Evolutionary conservation across 2,797 vertebrate species (phyloP).

Genomic region (Eremophila alpestris): DNA sequence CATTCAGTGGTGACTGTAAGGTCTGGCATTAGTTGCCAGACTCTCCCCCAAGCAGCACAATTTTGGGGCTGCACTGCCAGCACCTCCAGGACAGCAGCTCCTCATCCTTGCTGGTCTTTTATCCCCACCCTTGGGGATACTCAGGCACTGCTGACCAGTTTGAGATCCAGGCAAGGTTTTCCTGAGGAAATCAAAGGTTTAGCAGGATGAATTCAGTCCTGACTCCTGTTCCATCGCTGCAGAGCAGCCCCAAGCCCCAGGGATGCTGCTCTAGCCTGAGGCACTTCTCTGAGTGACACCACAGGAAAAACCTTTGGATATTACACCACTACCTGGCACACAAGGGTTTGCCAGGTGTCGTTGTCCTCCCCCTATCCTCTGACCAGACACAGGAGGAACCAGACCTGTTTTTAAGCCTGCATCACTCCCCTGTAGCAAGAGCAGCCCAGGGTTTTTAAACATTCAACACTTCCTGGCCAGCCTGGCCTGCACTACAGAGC

Average conservation of each 20-base stretch:
- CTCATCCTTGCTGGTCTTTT: background rate
- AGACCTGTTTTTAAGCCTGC: background rate
- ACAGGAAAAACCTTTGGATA: background rate
- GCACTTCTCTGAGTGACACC: background rate
- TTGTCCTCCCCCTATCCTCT: background rate
- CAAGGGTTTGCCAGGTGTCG: background rate
- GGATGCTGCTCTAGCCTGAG: background rate
- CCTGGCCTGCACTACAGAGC: slow-evolving; percentile 10
- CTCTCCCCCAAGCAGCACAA: accelerated
- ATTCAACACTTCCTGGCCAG: slow-evolving; percentile 7
- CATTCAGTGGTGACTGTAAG: background rate
- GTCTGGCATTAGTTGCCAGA: accelerated
- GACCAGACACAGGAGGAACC: background rate
- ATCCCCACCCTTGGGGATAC: background rate
- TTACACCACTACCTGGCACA: background rate
- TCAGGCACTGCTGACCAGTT: background rate
- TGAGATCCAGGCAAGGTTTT: background rate
- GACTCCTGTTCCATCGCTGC: background rate
- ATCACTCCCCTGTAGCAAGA: background rate
- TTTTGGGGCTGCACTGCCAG: accelerated
- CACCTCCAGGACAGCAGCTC: background rate
- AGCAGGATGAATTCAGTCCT: background rate
- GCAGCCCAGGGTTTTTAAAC: slow-evolving; percentile 48
- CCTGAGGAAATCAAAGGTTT: background rate
- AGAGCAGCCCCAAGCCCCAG: background rate